Evolutionary conservation across 2,888 invertebrate genomes (phyloP), one percentile per base, ranked within the genome.

Genomic region (Willowsia nigromaculata): DNA sequence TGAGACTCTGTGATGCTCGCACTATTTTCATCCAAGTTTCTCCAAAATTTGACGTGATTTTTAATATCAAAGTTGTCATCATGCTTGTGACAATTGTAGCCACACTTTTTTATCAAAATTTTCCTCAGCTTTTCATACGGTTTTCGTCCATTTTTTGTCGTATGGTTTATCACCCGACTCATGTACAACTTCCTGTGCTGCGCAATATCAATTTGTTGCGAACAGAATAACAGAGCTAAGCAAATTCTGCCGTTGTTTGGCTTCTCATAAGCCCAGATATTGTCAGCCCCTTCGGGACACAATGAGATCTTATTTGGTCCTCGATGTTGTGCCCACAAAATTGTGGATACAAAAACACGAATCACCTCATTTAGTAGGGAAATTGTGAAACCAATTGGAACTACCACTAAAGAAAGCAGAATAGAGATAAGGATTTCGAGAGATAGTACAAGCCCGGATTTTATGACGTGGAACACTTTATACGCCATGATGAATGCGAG

Each of bases 51-150:
- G 40, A 92, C 89, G 43, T 92, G 92, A 18, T 90, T 90, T 1
- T 59, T 50, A 25, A 92, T 89, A 50, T 91, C 76, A 76, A 92
- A 92, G 27, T 85, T 62, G 27, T 90, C 86, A 82, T 91, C 90
- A 18, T 87, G 47, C 71, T 90, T 85, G 85, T 91, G 91, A 68
- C 91, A 91, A 47, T 88, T 18, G 62, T 91, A 92, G 4, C 92
- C 92, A 71, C 18, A 88, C n/a, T 53, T 59, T 7, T 37, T 85
- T 1, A 81, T 81, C 71, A 91, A 82, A 15, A 91, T 92, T n/a
- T 91, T 90, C n/a, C 82, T 89, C 27, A 92, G 47, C 56, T 91
- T 92, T 40, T 89, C 85, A 83, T 91, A 92, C 0, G 91, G 91
- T 78, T 85, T 78, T 1, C 43, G 11, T 4, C 91, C 91, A 50